Evolutionary conservation across 1,140 invertebrate species (phyloP).

Genomic region (Drosophila mauritiana): DNA sequence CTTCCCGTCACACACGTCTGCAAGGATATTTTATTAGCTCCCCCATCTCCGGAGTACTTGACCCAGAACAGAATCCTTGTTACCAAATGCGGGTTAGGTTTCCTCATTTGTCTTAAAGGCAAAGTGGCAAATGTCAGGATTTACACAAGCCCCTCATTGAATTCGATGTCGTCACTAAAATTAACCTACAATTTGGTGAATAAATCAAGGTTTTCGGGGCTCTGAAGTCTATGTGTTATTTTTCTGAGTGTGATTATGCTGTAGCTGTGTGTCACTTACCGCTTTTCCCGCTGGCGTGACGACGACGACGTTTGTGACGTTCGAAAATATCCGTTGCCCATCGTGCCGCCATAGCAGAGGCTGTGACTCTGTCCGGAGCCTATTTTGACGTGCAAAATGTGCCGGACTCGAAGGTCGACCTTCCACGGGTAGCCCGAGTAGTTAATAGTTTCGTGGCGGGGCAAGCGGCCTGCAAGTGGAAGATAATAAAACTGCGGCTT

Average conservation of each 20-base stretch:
- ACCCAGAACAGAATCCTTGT: slow-evolving; percentile 19
- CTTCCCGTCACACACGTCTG: slow-evolving; percentile 19
- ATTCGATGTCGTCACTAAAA: slow-evolving; percentile 1
- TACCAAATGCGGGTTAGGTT: slow-evolving; percentile 11
- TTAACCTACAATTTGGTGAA: background rate
- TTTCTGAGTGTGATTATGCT: slow-evolving; percentile 1
- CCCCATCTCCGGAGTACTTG: slow-evolving; percentile 9
- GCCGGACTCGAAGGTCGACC: slow-evolving; percentile 46
- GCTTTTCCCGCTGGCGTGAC: slow-evolving; percentile 75
- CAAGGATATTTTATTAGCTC: slow-evolving; percentile 43
- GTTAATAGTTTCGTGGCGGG: background rate
- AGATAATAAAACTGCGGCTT: slow-evolving; percentile 46
- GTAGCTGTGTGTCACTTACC: slow-evolving; percentile 66
- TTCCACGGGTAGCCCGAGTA: slow-evolving; percentile 11
- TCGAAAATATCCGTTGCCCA: slow-evolving; percentile 84
- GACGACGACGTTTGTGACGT: slow-evolving; percentile 81
- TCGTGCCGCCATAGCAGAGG: slow-evolving; percentile 84
- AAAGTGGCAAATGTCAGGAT: background rate
- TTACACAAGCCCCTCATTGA: slow-evolving; percentile 1
- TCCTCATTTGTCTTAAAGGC: background rate
- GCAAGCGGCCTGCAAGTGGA: slow-evolving; percentile 42
- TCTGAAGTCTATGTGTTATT: background rate
- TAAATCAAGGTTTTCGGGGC: background rate
- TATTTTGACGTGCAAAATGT: slow-evolving; percentile 84
- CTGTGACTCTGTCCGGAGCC: slow-evolving; percentile 85